Base-by-base conservation (phyloP, 2,797 vertebrate genomes). In the Melopsittacus undulatus region DNA sequence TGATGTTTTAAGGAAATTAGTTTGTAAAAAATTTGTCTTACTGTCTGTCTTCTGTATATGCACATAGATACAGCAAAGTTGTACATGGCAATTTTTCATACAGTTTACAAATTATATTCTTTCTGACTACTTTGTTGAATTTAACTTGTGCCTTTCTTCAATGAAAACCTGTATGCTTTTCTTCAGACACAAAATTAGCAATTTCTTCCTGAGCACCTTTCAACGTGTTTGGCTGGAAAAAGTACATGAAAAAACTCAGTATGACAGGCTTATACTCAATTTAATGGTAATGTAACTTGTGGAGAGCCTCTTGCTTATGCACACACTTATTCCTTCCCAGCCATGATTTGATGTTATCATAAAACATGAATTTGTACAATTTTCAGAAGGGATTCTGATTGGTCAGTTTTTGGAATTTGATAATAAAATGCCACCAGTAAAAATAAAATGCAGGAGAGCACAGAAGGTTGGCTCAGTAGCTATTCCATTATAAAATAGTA, bases 141-240 rank as follows among this genome's bases (percentile, higher is more conserved):
- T 87, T 94, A 87, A 96, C 90, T 95, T 96, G 77, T 98, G 93
- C 95, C 82, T 98, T 95, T 97, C 97, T 98, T 97, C 97, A 98
- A 98, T 98, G 97, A 98, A 98, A 99, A 98, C 98, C 97, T 98
- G 97, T 98, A 97, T 98, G 98, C 98, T 98, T 98, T 98, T 98
- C 98, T 98, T 98, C 98, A 99, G 99, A 99, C 98, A 99, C 99
- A 99, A 98, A 99, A 99, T 98, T 99, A 99, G 98, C 98, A 99
- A 99, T 99, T 99, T 99, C 99, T 99, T 99, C 99, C 99, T 99
- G 99, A 99, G 98, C 98, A 98, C 98, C 98, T 99, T 99, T 98
- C 98, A 98, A 98, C 98, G 98, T 98, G 98, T 98, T 98, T 99
- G 99, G 99, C 98, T 99, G 99, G 99, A 98, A 98, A 99, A 98